Conservation (phyloP, 2,888 invertebrate species). For the Neria commutata region DNA sequence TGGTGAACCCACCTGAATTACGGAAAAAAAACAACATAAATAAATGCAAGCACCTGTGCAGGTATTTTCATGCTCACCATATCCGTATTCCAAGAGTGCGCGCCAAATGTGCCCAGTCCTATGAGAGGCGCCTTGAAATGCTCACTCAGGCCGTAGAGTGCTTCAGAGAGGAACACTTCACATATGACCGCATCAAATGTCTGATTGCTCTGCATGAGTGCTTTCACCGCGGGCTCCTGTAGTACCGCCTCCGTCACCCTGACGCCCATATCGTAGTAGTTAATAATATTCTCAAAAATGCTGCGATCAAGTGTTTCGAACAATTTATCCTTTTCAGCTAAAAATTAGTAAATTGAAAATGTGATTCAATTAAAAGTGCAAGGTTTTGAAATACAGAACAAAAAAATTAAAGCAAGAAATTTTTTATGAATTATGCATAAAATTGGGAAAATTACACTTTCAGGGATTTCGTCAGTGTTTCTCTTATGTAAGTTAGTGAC, state of each 20-base stretch:
- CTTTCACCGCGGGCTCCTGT: conserved; percentile 36
- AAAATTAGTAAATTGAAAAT: not conserved
- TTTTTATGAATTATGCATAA: too few species aligned
- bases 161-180: conserved; percentile 54
- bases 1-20: conserved; percentile 46
- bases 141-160: conserved; percentile 47
- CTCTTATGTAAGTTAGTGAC: too few species aligned
- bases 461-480: too few species aligned
- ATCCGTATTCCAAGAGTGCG: conserved; percentile 43
- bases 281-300: conserved; percentile 35
- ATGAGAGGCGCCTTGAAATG: conserved; percentile 45
- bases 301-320: conserved; percentile 28
- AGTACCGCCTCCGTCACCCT: conserved; percentile 40
- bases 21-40: conserved; percentile 1
- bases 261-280: conserved; percentile 45
- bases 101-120: conserved; percentile 41
- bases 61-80: conserved; percentile 26
- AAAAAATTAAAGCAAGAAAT: too few species aligned
- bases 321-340: conserved; percentile 29
- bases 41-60: not conserved
- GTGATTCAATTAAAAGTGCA: too few species aligned
- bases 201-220: conserved; percentile 46
- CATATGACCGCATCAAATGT: conserved; percentile 54
- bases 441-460: too few species aligned
- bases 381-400: too few species aligned